These are phyloP conservation scores for Spheniscus mendiculus DNA, from an alignment of 2,113 vertebrate genomes.

Conservation along the genomic window DNA sequence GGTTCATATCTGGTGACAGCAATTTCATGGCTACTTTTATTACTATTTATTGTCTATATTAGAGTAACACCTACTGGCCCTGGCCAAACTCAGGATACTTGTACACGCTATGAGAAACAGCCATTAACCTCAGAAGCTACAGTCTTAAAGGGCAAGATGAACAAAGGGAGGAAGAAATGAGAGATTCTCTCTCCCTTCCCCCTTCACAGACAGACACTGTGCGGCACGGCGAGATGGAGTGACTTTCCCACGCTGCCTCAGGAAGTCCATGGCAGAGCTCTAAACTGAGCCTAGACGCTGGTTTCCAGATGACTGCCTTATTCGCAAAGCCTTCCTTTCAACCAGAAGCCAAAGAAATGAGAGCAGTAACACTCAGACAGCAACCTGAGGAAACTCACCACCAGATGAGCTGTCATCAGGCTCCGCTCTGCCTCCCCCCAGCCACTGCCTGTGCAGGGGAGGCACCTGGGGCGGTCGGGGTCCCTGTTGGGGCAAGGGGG, in stretches of 20 bases:
- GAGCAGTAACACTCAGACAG: background rate
- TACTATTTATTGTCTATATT: background rate
- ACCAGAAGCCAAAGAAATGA: background rate
- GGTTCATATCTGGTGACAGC: background rate
- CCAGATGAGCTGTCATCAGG: background rate
- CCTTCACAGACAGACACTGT: background rate
- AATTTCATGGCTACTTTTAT: background rate
- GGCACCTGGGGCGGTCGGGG: fast-evolving
- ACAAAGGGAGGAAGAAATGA: constrained; percentile 46
- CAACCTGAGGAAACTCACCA: background rate
- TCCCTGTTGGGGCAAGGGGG: background rate
- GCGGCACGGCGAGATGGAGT: background rate
- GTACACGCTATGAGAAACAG: background rate
- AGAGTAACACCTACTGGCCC: background rate
- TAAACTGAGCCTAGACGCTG: background rate
- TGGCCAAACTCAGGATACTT: background rate
- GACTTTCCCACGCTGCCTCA: background rate
- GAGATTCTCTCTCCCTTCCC: background rate
- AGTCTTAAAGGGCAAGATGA: background rate
- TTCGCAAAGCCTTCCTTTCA: background rate
- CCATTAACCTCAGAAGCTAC: background rate
- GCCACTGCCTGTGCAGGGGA: background rate
- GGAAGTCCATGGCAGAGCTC: background rate
- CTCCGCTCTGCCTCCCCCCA: background rate
- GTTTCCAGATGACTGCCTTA: background rate